Evolutionary conservation across 2,797 vertebrate species (phyloP).

Genomic region (Ctenopoma multispine): DNA sequence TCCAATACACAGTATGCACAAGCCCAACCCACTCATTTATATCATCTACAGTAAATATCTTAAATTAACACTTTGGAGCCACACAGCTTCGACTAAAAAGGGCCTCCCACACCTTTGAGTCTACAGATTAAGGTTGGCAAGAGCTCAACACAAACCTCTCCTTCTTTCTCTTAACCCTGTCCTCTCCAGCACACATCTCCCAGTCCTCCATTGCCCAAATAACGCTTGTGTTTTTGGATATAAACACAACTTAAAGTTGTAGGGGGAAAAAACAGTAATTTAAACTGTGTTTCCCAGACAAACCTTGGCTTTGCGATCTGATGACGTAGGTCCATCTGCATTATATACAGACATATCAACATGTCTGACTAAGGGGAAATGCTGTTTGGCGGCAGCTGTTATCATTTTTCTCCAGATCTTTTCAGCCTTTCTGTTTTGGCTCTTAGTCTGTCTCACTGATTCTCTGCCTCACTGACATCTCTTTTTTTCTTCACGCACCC

Average conservation of each 20-base stretch:
- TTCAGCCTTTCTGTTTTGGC: slow-evolving; percentile 14
- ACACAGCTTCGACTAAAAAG: slow-evolving; percentile 64
- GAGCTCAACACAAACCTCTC: slow-evolving; percentile 57
- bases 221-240: not conserved
- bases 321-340: slow-evolving; percentile 55
- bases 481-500: slow-evolving; percentile 28
- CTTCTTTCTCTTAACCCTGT: slow-evolving; percentile 51
- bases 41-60: slow-evolving; percentile 59
- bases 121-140: slow-evolving; percentile 68
- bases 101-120: slow-evolving; percentile 70
- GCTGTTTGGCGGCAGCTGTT: slow-evolving; percentile 58
- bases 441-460: not conserved
- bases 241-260: slow-evolving; percentile 24
- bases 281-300: slow-evolving; percentile 26
- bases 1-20: slow-evolving; percentile 28
- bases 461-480: slow-evolving; percentile 6
- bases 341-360: slow-evolving; percentile 50
- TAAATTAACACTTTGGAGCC: slow-evolving; percentile 71
- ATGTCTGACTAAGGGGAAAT: slow-evolving; percentile 31
- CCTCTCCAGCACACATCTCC: slow-evolving; percentile 27
- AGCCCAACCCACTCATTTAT: slow-evolving; percentile 50
- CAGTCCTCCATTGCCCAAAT: slow-evolving; percentile 33
- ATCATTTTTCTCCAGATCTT: slow-evolving; percentile 46
- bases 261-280: slow-evolving; percentile 10
- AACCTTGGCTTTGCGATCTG: slow-evolving; percentile 40